These are phyloP conservation scores for Elgonia sp. DNA, from an alignment of 2,888 invertebrate species.

Conservation along the genomic window DNA sequence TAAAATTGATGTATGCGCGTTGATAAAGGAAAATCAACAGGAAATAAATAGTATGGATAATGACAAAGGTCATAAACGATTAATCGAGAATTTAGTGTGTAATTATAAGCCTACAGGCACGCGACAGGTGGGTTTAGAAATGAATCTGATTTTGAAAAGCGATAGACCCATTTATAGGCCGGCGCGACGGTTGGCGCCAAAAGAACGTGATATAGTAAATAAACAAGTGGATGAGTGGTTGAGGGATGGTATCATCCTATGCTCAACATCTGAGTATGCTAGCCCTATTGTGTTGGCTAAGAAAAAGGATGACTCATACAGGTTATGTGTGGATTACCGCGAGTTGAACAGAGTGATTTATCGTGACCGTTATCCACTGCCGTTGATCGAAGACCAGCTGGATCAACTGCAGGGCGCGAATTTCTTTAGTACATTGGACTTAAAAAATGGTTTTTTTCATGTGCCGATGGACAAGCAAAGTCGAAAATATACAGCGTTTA, in stretches of 20 bases:
- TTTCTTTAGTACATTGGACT: conserved; percentile 19
- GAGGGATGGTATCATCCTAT: conserved; percentile 1
- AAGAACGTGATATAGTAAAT: background rate
- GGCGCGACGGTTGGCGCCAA: background rate
- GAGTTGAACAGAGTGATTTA: conserved; percentile 14
- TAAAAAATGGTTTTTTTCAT: conserved; percentile 32
- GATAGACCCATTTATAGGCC: background rate
- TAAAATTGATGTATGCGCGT: background rate
- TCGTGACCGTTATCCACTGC: conserved; percentile 28
- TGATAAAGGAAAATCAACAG: background rate
- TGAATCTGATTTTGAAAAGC: background rate
- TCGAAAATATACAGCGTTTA: conserved; percentile 36
- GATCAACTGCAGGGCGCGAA: conserved; percentile 31
- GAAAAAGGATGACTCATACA: conserved; percentile 17
- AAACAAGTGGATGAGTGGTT: conserved; percentile 2
- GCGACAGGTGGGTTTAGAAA: background rate
- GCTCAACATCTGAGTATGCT: conserved; percentile 15
- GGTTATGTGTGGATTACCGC: conserved; percentile 29
- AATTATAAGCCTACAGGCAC: too few relatives aligned
- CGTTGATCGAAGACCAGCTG: conserved; percentile 13
- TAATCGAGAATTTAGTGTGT: too few relatives aligned
- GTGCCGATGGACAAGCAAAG: conserved; percentile 16
- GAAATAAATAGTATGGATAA: background rate
- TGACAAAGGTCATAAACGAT: too few relatives aligned
- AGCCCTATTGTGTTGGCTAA: conserved; percentile 3